A percentile compares a stretch with the other conserved stretches of the same genome.
phyloP scores from a whole-genome alignment of 2,113 vertebrate genomes.

The Cochlearius cochlearius region DNA sequence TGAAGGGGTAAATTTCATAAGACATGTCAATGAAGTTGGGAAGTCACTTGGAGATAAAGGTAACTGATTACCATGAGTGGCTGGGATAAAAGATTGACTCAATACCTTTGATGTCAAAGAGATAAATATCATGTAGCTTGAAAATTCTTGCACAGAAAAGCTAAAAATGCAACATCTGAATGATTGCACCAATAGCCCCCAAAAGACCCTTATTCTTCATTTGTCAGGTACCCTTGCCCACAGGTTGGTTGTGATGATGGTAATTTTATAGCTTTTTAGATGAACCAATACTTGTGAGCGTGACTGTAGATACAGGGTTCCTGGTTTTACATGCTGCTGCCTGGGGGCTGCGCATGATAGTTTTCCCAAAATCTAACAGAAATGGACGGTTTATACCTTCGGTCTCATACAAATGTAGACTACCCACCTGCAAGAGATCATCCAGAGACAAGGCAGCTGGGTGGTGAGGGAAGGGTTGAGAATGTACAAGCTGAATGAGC shows the following conservation, averaged over 20 bases:
- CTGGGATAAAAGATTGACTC: background rate
- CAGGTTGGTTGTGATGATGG: background rate
- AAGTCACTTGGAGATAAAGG: background rate
- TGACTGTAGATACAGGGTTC: background rate
- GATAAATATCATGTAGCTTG: background rate
- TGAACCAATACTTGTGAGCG: background rate
- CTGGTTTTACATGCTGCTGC: background rate
- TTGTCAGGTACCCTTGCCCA: background rate
- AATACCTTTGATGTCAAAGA: background rate
- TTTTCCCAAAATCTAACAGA: background rate
- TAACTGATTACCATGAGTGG: background rate
- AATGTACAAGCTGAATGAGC: background rate
- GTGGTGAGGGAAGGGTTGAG: background rate
- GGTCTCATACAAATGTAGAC: background rate
- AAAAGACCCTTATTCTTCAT: background rate
- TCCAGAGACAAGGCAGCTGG: background rate
- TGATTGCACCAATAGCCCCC: background rate
- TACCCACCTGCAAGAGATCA: background rate
- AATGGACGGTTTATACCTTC: background rate
- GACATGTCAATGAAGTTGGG: background rate
- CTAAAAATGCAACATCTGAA: background rate
- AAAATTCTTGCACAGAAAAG: background rate
- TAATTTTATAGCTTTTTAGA: background rate
- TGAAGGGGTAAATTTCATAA: background rate
- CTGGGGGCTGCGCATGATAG: accelerated